phyloP scores from a whole-genome alignment of 1,140 invertebrate genomes.

The Sipha flava region DNA sequence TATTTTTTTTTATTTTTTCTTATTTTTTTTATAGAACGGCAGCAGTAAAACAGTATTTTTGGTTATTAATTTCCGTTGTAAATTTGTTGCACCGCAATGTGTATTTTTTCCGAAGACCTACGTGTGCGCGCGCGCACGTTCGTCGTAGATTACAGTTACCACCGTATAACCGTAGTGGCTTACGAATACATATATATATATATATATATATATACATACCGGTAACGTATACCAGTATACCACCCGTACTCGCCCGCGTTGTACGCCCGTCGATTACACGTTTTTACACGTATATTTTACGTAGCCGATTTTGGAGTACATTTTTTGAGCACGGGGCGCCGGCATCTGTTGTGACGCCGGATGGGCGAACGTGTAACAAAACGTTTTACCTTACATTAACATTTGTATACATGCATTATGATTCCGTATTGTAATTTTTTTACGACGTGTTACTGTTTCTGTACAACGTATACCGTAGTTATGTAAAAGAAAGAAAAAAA shows the following conservation, averaged over 20 bases:
- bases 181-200: not conserved
- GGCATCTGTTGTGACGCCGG: slow-evolving; percentile 25
- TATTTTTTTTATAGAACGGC: not conserved
- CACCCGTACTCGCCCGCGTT: too few species aligned
- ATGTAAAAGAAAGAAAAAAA: too few species aligned
- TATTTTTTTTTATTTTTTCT: too few species aligned
- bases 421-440: not conserved
- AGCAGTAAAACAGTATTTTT: not conserved
- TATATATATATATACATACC: too few species aligned
- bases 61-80: too few species aligned
- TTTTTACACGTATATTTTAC: not conserved
- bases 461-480: too few species aligned
- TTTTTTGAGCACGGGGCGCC: slow-evolving; percentile 1
- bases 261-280: too few species aligned
- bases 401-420: slow-evolving; percentile 25
- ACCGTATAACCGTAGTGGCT: not conserved
- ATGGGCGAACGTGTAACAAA: slow-evolving; percentile 12
- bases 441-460: too few species aligned
- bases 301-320: slow-evolving; percentile 10
- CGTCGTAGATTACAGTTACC: not conserved
- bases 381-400: not conserved
- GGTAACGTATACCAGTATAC: too few species aligned
- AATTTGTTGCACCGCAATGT: not conserved
- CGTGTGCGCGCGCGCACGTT: too few species aligned
- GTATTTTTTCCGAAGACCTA: slow-evolving; percentile 2